Conservation (phyloP, 2,888 invertebrate genomes). For the Meiosimyza platycephala region DNA sequence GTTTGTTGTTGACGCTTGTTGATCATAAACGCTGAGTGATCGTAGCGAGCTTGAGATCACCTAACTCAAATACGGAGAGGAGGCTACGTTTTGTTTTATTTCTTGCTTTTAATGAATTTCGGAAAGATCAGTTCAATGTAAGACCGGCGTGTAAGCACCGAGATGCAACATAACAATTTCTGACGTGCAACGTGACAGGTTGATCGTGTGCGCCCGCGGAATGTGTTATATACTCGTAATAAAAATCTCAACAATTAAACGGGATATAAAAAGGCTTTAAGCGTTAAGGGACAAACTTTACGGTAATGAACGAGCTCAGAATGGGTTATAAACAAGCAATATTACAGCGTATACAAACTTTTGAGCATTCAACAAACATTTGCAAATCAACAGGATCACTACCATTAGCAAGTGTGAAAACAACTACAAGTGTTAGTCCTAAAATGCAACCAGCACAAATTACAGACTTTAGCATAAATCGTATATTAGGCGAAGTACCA, state of each 20-base stretch:
- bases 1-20: conserved; percentile 37
- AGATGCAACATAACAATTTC: conserved; percentile 59
- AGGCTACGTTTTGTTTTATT: conserved; percentile 19
- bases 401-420: neutral
- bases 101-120: neutral
- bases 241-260: neutral
- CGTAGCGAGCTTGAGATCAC: conserved; percentile 3
- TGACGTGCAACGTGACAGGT: conserved; percentile 63
- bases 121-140: conserved; percentile 41
- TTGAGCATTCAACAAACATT: conserved; percentile 45
- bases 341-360: conserved; percentile 59
- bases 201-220: conserved; percentile 40
- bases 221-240: conserved; percentile 4
- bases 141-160: conserved; percentile 47
- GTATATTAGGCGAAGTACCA: conserved; percentile 50
- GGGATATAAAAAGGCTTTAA: conserved; percentile 15
- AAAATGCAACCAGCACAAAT: conserved; percentile 47
- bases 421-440: conserved; percentile 24
- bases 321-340: conserved; percentile 66
- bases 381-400: neutral
- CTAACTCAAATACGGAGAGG: conserved; percentile 21
- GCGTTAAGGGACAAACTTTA: neutral
- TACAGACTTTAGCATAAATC: conserved; percentile 66
- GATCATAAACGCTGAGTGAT: conserved; percentile 24
- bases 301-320: conserved; percentile 58